A percentile compares a stretch with the other conserved stretches of the same genome.
These are phyloP conservation scores for Oscheius onirici DNA, from an alignment of 2,888 invertebrate species.

Conservation along the genomic window DNA sequence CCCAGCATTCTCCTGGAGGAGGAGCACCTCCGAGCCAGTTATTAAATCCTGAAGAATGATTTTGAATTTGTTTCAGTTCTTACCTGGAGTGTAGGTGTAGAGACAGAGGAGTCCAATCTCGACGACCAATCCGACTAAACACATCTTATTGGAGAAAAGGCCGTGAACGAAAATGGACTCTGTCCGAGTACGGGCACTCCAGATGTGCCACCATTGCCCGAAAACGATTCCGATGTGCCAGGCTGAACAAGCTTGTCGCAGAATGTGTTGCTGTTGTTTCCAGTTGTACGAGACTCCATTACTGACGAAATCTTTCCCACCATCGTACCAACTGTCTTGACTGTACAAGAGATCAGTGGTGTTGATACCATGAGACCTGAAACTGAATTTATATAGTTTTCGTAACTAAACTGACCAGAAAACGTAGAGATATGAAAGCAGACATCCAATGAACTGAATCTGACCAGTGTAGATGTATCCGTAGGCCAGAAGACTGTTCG, in stretches of 20 bases:
- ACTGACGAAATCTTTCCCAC: conserved; percentile 36
- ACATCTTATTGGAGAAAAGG: conserved; percentile 38
- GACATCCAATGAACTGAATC: conserved; percentile 43
- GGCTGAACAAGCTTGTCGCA: conserved; percentile 46
- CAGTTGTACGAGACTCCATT: conserved; percentile 37
- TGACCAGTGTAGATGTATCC: conserved; percentile 37
- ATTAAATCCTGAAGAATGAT: conserved; percentile 38
- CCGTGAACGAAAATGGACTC: conserved; percentile 48
- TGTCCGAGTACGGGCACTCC: conserved; percentile 42
- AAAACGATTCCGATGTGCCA: conserved; percentile 59
- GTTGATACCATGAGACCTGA: conserved; percentile 35
- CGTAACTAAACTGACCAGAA: conserved; percentile 42
- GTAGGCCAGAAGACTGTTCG: conserved; percentile 42
- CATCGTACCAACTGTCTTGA: conserved; percentile 36
- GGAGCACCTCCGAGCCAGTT: conserved; percentile 50
- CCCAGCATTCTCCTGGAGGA: conserved; percentile 48
- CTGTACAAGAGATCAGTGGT: conserved; percentile 43
- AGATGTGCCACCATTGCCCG: conserved; percentile 50
- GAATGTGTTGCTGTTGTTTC: conserved; percentile 43
- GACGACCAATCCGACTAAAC: conserved; percentile 30
- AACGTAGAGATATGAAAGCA: conserved; percentile 41
- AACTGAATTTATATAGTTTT: background rate
- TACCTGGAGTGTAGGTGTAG: conserved; percentile 49
- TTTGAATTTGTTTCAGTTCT: too few species aligned
- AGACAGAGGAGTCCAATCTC: conserved; percentile 38